Evolutionary conservation across 2,888 invertebrate genomes (phyloP), one percentile per base, ranked within the genome.

Genomic region (Criorhina ranunculi): DNA sequence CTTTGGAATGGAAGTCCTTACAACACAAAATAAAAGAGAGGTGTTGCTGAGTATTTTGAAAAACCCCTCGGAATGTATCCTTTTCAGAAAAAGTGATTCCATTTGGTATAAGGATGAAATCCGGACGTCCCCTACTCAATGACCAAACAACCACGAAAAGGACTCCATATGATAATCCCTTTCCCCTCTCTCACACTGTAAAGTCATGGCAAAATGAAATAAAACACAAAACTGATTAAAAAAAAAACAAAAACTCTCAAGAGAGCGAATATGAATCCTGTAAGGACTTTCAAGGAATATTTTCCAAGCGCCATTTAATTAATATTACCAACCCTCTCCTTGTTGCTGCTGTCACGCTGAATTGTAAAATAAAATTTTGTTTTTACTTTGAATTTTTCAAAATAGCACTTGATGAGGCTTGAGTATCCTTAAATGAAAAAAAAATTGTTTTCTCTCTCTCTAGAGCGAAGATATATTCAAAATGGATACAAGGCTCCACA

Each of bases 221-320:
- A 40, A 67, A 24, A 62, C 66, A 66, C 29, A 53, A 51, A 59
- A 67, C 67, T 77, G 76, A 77, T 77, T 77, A 67, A 77, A 69
- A n/a, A n/a, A n/a, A n/a, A n/a, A n/a, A n/a, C n/a, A n/a, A n/a
- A n/a, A 55, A 40, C 69, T 55, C 77, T 62, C 60, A 12, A 29
- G 60, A 46, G 59, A 33, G 31, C 24, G 4, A 24, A 24, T 24
- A 4, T 3, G 24, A 24, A 24, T 24, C 1, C 49, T 44, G 37
- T 15, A 15, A 24, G 53, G 29, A 53, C 42, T 67, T 76, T 69
- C n/a, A 33, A 67, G 51, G 24, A 60, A 53, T 24, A 69, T 77
- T 77, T 77, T 77, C 37, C 53, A 77, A 69, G 62, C 37, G 53
- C 77, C 60, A 77, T 77, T 77, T 77, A 69, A 77, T 77, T 77